Base-by-base conservation (phyloP, 2,888 invertebrate genomes). In the Platycnemis pennipes region DNA sequence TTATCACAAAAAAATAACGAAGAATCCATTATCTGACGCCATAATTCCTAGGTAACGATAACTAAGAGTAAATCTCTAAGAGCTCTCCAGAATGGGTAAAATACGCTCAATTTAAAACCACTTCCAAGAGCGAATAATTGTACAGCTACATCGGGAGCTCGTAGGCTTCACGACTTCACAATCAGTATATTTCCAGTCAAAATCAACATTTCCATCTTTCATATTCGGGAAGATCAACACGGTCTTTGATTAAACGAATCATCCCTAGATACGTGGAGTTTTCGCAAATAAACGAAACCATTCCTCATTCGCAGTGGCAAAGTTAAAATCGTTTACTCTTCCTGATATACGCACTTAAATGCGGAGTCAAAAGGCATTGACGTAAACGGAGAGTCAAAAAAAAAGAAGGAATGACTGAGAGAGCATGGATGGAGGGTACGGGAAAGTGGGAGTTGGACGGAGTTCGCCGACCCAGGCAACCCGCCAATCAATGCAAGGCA, bases 401-500 rank as follows among this genome's bases (percentile, higher is more conserved):
- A 63, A 77, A 77, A 77, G 77, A 77, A 37, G n/a, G 77, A 77
- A 37, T 77, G 37, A 37, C 8, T 69, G 31, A 31, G 37, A 26
- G 77, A 11, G 37, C 13, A 77, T 37, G 77, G 77, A 37, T 1
- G 16, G 77, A 31, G 77, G 22, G 26, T 5, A 37, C 11, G 3
- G 37, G 69, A 69, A 31, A 69, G 69, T 8, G 69, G 77, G 77
- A 77, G 37, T 77, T 26, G 31, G 77, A 77, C 77, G 37, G 44
- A 44, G 91, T 63, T 91, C 42, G 91, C 45, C 91, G 56, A 63
- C 91, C 44, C 56, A 63, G 44, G 63, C 44, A 46, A 5, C 44
- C 87, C 87, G 91, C 91, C 56, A 63, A 91, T 63, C 91, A 56
- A 91, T 91, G 26, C 42, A 44, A n/a, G 13, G 91, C 91, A 91